A percentile compares a stretch with the other conserved stretches of the same genome.
phyloP scores from a whole-genome alignment of 2,797 vertebrate species.

The Sebastes flavidus region DNA sequence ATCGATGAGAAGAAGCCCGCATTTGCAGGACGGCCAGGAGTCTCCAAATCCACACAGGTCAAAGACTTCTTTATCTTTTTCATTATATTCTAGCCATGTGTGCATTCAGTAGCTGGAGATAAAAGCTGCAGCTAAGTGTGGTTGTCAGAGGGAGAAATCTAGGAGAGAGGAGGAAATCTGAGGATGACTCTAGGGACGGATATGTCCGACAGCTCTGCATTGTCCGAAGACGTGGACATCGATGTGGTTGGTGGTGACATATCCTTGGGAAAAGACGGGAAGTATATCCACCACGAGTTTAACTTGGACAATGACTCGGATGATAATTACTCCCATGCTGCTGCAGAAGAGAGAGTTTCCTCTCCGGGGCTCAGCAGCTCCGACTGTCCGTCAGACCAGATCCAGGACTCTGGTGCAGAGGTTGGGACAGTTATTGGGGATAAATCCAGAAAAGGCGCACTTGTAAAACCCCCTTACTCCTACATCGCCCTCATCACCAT shows the following conservation, averaged over 20 bases:
- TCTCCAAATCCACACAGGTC: conserved; percentile 58
- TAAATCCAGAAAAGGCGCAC: conserved; percentile 86
- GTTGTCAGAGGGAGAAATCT: conserved; percentile 55
- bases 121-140: conserved; percentile 55
- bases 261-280: conserved; percentile 84
- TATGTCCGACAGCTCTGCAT: conserved; percentile 90
- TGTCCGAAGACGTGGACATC: conserved; percentile 96
- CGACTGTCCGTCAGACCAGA: conserved; percentile 81
- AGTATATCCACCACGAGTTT: conserved; percentile 85
- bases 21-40: conserved; percentile 40
- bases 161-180: conserved; percentile 72
- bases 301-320: conserved; percentile 88
- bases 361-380: conserved; percentile 82
- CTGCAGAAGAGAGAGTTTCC: conserved; percentile 69
- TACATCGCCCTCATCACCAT: conserved; percentile 97
- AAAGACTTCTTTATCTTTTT: conserved; percentile 53
- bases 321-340: conserved; percentile 85
- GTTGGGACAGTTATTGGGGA: conserved; percentile 72
- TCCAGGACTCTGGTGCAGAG: conserved; percentile 66
- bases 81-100: conserved; percentile 64
- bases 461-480: conserved; percentile 95
- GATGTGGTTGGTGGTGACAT: conserved; percentile 95
- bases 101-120: conserved; percentile 62
- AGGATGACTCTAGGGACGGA: conserved; percentile 90
- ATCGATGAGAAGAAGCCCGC: conserved; percentile 36